Base-by-base conservation (phyloP, 2,888 invertebrate species). In the Empis livida region DNA sequence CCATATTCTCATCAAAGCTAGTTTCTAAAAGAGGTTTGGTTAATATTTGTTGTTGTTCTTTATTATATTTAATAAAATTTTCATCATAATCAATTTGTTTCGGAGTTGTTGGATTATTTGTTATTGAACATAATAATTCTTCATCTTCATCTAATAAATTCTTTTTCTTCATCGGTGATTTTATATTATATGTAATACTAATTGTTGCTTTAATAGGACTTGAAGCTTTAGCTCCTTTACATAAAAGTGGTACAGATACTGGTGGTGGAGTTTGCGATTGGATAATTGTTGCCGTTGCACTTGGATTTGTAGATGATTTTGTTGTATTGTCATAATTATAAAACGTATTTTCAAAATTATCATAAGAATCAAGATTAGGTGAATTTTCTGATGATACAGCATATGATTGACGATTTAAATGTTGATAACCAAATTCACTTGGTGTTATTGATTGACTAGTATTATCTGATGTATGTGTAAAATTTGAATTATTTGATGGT, bases 191-290 rank as follows among this genome's bases (percentile, higher is more conserved):
- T 2, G 79, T 82, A 10, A 83, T 83, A 64, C 79, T 82, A 20
- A 83, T 83, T 0, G 83, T 83, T 3, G 82, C 81, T 59, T 80
- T 75, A 1, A 82, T 63, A 0, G 80, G 80, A 57, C 78, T 78
- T 57, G 72, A 52, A 17, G 16, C 42, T 32, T 32, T 13, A 32
- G 4, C n/a, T 6, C 6, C 5, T 37, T 14, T 14, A 14, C 9
- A 14, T n/a, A 15, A n/a, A 5, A n/a, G 35, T 35, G 17, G 16
- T 39, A 17, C n/a, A n/a, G n/a, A 17, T 23, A n/a, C 6, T 40
- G 40, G 2, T 40, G 40, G 1, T 40, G 40, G 6, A 10, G 17
- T 16, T 39, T 20, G 5, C 5, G 3, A 27, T 8, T 27, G 8
- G 23, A 6, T 27, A n/a, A 20, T 27, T 27, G 23, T 27, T 27